Evolutionary conservation across 30 jellyfish, hydroid and myxozoan species (phyloP).

Genomic region (Rhopilema esculentum): DNA sequence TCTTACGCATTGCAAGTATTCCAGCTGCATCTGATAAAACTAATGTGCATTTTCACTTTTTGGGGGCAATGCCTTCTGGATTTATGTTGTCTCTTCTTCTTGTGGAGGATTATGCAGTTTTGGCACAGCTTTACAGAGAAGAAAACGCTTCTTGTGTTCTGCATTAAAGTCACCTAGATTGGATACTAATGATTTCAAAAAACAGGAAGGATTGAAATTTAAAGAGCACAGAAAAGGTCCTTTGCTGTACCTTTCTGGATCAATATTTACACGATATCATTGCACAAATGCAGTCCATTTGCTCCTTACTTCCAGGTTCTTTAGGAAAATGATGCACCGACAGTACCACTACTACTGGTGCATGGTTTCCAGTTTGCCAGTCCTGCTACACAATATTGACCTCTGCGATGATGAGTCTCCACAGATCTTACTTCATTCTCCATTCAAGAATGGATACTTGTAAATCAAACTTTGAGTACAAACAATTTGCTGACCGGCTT

Average conservation of each 20-base stretch:
- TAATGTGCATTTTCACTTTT: slow-evolving; percentile 37
- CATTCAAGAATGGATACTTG: background rate
- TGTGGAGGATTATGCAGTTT: no score
- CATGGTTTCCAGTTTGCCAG: background rate
- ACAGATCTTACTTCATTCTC: background rate
- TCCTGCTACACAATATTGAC: slow-evolving; percentile 10
- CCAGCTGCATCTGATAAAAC: slow-evolving; percentile 54
- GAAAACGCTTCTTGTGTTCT: no score
- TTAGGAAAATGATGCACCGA: background rate
- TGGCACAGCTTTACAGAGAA: no score
- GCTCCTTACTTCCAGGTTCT: no score
- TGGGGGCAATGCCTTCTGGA: slow-evolving; percentile 60
- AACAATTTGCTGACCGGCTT: background rate
- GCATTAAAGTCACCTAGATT: no score
- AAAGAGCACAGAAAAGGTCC: no score
- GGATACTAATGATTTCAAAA: no score
- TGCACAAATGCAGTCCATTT: no score
- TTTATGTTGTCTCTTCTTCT: no score
- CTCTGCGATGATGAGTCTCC: background rate
- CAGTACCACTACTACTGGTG: background rate
- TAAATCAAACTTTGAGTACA: background rate
- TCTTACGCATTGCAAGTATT: slow-evolving; percentile 6
- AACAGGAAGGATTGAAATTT: no score
- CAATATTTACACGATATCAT: no score
- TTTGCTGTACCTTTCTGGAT: no score